phyloP scores from a whole-genome alignment of 1,140 invertebrate genomes.

The Cherax quadricarinatus region DNA sequence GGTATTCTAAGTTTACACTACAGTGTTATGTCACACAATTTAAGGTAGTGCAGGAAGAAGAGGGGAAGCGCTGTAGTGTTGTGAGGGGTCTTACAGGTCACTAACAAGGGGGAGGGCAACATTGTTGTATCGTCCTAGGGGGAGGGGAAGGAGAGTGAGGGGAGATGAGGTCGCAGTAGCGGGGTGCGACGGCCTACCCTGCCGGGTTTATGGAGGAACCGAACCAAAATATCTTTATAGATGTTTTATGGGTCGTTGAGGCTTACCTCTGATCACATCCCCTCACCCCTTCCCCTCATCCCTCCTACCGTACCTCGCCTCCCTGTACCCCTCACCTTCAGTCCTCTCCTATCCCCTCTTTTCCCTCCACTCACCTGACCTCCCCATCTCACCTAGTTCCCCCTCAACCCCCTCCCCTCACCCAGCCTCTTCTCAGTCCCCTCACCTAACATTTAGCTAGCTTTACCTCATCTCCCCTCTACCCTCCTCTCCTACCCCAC shows the following conservation, averaged over 20 bases:
- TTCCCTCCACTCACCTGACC: background rate
- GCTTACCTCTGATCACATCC: slow-evolving; percentile 9
- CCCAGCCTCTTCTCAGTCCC: background rate
- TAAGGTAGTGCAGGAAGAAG: background rate
- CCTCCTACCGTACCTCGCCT: background rate
- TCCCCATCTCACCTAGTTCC: background rate
- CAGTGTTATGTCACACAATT: too few species aligned
- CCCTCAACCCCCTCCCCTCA: background rate
- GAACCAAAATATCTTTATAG: slow-evolving; percentile 62
- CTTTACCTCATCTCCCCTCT: background rate
- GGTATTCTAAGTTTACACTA: too few species aligned
- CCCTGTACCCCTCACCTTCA: background rate
- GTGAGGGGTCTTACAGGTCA: background rate
- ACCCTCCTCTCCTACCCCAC: background rate
- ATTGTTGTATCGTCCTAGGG: background rate
- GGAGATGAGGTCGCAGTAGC: background rate
- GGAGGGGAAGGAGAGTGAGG: background rate
- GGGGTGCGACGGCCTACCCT: background rate
- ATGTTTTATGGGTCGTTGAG: slow-evolving; percentile 55
- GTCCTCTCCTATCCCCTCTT: background rate
- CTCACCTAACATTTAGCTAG: background rate
- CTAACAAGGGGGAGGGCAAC: background rate
- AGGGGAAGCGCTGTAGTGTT: background rate
- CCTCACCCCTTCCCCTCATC: slow-evolving; percentile 10
- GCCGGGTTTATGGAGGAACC: slow-evolving; percentile 33